phyloP scores from a whole-genome alignment of 2,113 vertebrate genomes.

The Chelonoidis abingdonii region DNA sequence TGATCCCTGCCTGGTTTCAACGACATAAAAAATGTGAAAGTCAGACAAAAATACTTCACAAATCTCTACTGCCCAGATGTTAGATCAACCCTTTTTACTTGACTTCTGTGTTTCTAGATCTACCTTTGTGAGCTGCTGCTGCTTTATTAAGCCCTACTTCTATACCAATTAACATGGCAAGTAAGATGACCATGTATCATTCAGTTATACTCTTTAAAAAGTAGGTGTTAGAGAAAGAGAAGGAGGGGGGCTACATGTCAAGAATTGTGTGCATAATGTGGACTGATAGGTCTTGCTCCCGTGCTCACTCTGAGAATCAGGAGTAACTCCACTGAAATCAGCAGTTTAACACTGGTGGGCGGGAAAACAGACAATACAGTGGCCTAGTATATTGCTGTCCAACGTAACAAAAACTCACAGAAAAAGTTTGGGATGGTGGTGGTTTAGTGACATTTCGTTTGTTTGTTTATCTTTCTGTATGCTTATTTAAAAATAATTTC shows the following conservation, averaged over 20 bases:
- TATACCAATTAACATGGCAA: background rate
- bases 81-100: background rate
- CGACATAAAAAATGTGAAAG: background rate
- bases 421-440: background rate
- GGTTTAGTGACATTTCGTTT: background rate
- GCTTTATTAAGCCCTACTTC: background rate
- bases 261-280: background rate
- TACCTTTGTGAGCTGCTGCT: background rate
- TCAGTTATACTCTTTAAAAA: background rate
- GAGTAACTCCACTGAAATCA: background rate
- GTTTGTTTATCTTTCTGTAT: background rate
- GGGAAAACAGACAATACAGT: background rate
- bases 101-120: background rate
- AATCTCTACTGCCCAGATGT: background rate
- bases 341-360: background rate
- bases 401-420: background rate
- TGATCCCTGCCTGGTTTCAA: background rate
- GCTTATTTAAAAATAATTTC: background rate
- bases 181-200: background rate
- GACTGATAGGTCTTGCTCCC: background rate
- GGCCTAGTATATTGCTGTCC: background rate
- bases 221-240: background rate
- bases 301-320: background rate
- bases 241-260: background rate
- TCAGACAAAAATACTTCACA: background rate